Percentiles rank a stretch among this genome's conserved stretches.
phyloP scores from a whole-genome alignment of 2,113 vertebrate genomes.

The Orthonyx spaldingii region DNA sequence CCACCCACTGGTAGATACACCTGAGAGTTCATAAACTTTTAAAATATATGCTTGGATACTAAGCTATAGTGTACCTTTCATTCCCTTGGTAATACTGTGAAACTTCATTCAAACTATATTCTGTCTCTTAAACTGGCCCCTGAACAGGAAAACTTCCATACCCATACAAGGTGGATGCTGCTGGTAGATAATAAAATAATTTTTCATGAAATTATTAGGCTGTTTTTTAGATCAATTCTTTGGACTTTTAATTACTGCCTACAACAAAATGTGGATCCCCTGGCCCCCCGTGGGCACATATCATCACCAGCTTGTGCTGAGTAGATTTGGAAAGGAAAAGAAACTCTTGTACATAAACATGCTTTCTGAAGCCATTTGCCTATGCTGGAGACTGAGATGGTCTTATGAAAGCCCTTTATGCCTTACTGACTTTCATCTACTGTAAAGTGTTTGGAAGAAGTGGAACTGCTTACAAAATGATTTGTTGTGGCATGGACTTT shows the following conservation, averaged over 20 bases:
- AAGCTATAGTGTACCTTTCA: neutral
- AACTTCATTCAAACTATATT: neutral
- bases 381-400: neutral
- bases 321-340: neutral
- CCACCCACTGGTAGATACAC: neutral
- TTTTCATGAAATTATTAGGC: neutral
- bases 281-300: neutral
- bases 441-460: neutral
- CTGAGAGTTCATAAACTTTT: neutral
- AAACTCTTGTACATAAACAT: neutral
- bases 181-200: neutral
- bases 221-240: neutral
- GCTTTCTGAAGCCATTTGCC: neutral
- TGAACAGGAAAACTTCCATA: neutral
- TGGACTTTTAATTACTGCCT: neutral
- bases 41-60: neutral
- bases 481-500: neutral
- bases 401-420: neutral
- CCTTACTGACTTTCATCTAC: neutral
- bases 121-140: neutral
- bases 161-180: neutral
- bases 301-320: neutral
- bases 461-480: neutral
- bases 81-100: neutral
- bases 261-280: accelerated